These are phyloP conservation scores for Aphaenogaster floridana DNA, from an alignment of 1,140 invertebrate species.

Conservation along the genomic window DNA sequence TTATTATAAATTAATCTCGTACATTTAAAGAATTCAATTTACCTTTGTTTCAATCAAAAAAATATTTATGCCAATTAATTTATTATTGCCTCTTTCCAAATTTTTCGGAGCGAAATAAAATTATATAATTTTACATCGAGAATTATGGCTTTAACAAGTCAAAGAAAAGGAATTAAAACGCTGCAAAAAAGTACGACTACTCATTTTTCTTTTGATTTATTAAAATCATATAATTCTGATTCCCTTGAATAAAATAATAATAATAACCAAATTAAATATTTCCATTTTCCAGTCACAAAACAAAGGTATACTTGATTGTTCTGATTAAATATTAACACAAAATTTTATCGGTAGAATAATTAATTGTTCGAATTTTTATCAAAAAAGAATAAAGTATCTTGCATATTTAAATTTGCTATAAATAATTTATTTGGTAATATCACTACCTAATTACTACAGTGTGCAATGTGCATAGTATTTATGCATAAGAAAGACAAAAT, in stretches of 20 bases:
- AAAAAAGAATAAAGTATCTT: background rate
- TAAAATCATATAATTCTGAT: constrained; percentile 7
- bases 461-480: background rate
- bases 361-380: background rate
- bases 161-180: background rate
- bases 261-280: background rate
- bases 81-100: background rate
- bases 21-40: background rate
- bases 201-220: background rate
- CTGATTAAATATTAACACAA: background rate
- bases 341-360: background rate
- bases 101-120: background rate
- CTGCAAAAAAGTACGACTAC: background rate
- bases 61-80: constrained; percentile 2
- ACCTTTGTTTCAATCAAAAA: background rate
- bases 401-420: background rate
- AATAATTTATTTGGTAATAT: background rate
- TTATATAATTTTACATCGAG: background rate
- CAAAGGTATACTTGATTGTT: background rate
- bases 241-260: background rate
- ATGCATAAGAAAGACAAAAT: background rate
- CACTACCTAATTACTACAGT: background rate
- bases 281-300: background rate
- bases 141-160: constrained; percentile 1
- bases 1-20: no score